phyloP scores from a whole-genome alignment of 37 sponge, comb jelly and placozoan species.

The Halisarca cf. caerulea region DNA sequence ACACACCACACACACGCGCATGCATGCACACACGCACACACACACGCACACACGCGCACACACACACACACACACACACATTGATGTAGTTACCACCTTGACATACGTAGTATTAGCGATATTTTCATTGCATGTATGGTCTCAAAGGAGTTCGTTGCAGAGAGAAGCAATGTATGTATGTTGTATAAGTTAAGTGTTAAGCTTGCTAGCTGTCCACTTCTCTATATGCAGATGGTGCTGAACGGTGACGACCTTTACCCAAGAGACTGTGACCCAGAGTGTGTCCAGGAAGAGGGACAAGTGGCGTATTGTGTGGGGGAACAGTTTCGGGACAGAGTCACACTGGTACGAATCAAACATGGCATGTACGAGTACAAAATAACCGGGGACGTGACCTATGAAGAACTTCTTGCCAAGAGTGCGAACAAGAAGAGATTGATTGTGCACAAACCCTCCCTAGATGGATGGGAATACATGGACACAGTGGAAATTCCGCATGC shows the following conservation, averaged over 20 bases:
- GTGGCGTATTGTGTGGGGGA: neutral
- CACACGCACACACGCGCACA: no score
- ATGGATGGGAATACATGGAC: neutral
- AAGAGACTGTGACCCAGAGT: neutral
- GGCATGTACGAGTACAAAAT: neutral
- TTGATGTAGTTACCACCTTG: no score
- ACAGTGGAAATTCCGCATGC: neutral
- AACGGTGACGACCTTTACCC: slow-evolving; percentile 22
- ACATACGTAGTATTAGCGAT: no score
- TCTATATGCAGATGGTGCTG: slow-evolving; percentile 20
- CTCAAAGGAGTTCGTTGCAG: no score
- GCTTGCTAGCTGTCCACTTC: neutral
- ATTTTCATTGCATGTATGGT: no score
- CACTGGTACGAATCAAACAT: neutral
- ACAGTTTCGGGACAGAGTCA: neutral
- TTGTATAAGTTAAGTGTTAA: no score
- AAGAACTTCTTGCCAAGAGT: neutral
- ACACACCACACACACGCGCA: no score
- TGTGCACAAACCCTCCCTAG: neutral
- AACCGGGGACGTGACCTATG: neutral
- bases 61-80: no score
- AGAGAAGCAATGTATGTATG: no score
- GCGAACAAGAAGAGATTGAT: neutral
- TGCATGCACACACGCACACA: no score
- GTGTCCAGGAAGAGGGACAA: neutral